These are phyloP conservation scores for Melitaea athalia DNA, from an alignment of 2,888 invertebrate genomes.

Conservation along the genomic window DNA sequence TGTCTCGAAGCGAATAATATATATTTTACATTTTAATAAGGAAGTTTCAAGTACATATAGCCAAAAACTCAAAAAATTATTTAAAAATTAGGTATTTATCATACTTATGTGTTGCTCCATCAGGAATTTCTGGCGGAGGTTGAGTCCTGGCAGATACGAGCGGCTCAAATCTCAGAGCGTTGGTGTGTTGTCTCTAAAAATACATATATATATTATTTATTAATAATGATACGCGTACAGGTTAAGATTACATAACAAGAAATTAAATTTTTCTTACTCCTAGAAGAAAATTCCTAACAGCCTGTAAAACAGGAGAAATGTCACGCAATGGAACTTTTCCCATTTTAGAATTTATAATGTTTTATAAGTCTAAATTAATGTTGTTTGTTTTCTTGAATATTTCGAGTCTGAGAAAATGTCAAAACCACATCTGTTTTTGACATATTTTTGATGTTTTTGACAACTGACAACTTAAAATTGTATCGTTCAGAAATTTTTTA, in stretches of 20 bases:
- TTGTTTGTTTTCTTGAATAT: constrained; percentile 11
- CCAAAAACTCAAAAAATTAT: background rate
- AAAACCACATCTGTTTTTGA: background rate
- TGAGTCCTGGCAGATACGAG: constrained; percentile 88
- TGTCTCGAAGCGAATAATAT: too few species aligned
- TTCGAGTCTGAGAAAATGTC: constrained; percentile 9
- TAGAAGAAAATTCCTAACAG: constrained; percentile 84
- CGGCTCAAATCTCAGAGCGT: constrained; percentile 86
- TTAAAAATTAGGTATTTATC: constrained; percentile 21
- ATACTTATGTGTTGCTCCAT: constrained; percentile 88
- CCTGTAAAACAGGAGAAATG: constrained; percentile 84
- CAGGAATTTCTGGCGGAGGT: constrained; percentile 90
- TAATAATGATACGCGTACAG: constrained; percentile 10
- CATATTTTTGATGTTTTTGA: constrained; percentile 6
- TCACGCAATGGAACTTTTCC: constrained; percentile 82
- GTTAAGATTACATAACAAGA: constrained; percentile 46
- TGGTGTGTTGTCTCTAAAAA: constrained; percentile 82
- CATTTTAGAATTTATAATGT: constrained; percentile 52
- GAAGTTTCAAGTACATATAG: too few species aligned
- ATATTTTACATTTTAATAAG: too few species aligned
- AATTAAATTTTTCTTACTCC: constrained; percentile 77
- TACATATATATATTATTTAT: constrained; percentile 9
- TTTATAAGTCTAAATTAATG: background rate
- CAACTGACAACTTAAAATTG: background rate
- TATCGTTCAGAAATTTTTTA: background rate